Evolutionary conservation across 2,113 vertebrate genomes (phyloP).

Genomic region (Heterotis niloticus): DNA sequence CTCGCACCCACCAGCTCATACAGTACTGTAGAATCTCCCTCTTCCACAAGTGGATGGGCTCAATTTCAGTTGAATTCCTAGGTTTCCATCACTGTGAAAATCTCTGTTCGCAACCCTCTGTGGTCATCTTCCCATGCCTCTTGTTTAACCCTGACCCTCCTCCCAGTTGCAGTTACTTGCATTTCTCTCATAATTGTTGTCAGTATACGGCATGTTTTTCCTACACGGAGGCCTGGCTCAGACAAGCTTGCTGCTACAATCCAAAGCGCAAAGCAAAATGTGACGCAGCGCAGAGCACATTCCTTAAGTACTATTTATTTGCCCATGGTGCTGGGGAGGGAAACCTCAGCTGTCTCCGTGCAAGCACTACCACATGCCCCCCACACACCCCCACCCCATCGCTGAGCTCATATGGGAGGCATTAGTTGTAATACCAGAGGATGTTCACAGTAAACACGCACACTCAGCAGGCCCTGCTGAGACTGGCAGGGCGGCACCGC

Average conservation of each 20-base stretch:
- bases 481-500: neutral
- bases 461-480: no score
- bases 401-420: conserved; percentile 9
- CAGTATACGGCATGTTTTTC: no score
- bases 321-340: neutral
- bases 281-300: neutral
- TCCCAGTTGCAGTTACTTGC: neutral
- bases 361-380: no score
- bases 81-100: no score
- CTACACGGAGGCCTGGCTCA: no score
- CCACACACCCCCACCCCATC: neutral
- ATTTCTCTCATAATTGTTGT: neutral
- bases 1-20: no score
- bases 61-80: no score
- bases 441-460: neutral
- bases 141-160: neutral
- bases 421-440: neutral
- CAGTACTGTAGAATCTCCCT: no score
- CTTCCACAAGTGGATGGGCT: no score
- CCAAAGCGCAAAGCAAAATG: no score
- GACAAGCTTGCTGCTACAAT: no score
- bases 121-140: neutral
- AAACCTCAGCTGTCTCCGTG: neutral
- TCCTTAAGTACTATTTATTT: neutral
- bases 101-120: neutral